phyloP scores from a whole-genome alignment of 30 jellyfish, hydroid and myxozoan species.

The Chironex yamaguchii region DNA sequence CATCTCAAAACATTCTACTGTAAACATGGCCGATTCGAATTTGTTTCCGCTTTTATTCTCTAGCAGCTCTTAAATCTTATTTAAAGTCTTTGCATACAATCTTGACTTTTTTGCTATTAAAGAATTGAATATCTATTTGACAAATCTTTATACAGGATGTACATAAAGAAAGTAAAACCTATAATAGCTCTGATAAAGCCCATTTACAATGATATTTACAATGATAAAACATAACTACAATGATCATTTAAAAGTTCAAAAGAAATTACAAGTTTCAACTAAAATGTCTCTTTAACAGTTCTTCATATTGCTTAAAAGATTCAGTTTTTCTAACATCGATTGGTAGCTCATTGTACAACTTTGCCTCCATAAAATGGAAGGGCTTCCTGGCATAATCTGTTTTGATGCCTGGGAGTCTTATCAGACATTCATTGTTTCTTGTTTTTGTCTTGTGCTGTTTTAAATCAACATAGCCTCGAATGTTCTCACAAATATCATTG shows the following conservation, averaged over 20 bases:
- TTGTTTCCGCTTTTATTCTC: too few species aligned
- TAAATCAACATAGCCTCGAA: background rate
- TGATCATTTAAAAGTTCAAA: background rate
- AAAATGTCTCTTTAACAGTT: background rate
- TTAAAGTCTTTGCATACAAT: too few species aligned
- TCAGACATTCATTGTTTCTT: slow-evolving; percentile 2
- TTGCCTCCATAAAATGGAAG: slow-evolving; percentile 45
- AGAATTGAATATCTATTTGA: too few species aligned
- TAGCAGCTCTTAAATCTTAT: too few species aligned
- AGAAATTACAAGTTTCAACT: background rate
- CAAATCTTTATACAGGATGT: too few species aligned
- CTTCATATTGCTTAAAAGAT: slow-evolving; percentile 30
- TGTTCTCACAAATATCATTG: slow-evolving; percentile 4
- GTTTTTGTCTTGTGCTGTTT: background rate
- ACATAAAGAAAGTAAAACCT: background rate
- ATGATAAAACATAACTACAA: too few species aligned
- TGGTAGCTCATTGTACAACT: slow-evolving; percentile 52
- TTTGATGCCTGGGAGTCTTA: slow-evolving; percentile 30
- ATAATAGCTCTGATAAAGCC: background rate
- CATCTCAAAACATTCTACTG: too few species aligned
- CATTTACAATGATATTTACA: background rate
- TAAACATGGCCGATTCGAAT: too few species aligned
- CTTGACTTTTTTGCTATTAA: too few species aligned
- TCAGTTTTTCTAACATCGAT: slow-evolving; percentile 34
- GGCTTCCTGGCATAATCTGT: slow-evolving; percentile 48